Conservation (phyloP, 2,113 vertebrate species). For the Copsychus sechellarum region DNA sequence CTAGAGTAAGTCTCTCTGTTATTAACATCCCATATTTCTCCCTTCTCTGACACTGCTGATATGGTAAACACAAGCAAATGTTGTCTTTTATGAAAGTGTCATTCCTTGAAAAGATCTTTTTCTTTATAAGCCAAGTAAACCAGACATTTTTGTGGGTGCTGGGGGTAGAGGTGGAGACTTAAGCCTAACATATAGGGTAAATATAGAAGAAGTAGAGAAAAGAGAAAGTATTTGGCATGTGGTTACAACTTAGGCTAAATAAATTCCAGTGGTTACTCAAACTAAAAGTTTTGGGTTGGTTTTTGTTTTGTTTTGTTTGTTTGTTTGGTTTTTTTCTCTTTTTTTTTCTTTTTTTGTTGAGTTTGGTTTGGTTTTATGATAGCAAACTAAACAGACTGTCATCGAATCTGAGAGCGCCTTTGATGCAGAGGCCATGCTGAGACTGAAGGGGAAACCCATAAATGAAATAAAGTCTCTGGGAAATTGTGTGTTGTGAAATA, state of each 20-base stretch:
- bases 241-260: slow-evolving; percentile 16
- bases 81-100: neutral
- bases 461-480: neutral
- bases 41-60: neutral
- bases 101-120: slow-evolving; percentile 9
- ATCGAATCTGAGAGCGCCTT: neutral
- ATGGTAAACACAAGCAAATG: neutral
- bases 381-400: neutral
- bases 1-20: neutral
- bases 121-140: neutral
- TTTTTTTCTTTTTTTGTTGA: too few relatives aligned
- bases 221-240: slow-evolving; percentile 23
- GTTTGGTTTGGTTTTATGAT: neutral
- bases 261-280: slow-evolving; percentile 37
- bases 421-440: neutral
- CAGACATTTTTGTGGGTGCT: slow-evolving; percentile 52
- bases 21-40: neutral
- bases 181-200: slow-evolving; percentile 28
- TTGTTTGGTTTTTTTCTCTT: neutral
- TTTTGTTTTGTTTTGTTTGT: too few relatives aligned
- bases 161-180: neutral
- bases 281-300: neutral
- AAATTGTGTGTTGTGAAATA: neutral
- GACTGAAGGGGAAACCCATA: neutral
- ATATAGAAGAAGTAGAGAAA: slow-evolving; percentile 46